Base-by-base conservation (phyloP, 2,113 vertebrate species). In the Misgurnus mizolepis region DNA sequence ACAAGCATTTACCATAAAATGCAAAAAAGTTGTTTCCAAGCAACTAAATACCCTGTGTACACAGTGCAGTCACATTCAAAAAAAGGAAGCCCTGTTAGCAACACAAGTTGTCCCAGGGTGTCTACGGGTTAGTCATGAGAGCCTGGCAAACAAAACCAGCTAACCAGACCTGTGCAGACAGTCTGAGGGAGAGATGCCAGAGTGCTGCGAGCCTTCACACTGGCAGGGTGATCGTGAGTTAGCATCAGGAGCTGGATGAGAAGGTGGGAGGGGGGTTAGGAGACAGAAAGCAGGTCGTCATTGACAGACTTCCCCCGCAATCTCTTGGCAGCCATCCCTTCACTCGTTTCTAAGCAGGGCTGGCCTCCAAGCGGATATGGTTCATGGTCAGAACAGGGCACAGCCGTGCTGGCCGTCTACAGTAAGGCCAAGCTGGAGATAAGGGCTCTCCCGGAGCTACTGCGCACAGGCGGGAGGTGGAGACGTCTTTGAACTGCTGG, bases 401-500 rank as follows among this genome's bases (percentile, higher is more conserved):
- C 66, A 86, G 88, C 80, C 82, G 80, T 22, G 11, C 86, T 88
- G 84, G 80, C 90, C 85, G 87, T 86, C 83, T 89, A 90, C 90
- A 89, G 7, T 86, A 85, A 17, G 77, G 87, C 68, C 78, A 76
- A 80, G 87, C 85, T 85, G 58, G 17, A 90, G 88, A 89, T 90
- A 92, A 93, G 79, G 85, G 66, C 70, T 90, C 50, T 82, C 81
- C 87, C 84, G 55, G n/a, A 91, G 88, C 86, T 90, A 89, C 85
- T 78, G 67, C 81, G 86, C 55, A 49, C 53, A 22, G 81, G 6
- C 43, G 74, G 80, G 78, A 81, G 50, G 50, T 65, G 53, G 41
- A 56, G 66, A 86, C 84, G 82, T 83, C 86, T 91, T 87, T 92
- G 87, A 94, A 91, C 82, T 85, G 47, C 34, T 82, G 84, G 69